These are phyloP conservation scores for Nesidiocoris tenuis DNA, from an alignment of 2,888 invertebrate species.

Conservation along the genomic window DNA sequence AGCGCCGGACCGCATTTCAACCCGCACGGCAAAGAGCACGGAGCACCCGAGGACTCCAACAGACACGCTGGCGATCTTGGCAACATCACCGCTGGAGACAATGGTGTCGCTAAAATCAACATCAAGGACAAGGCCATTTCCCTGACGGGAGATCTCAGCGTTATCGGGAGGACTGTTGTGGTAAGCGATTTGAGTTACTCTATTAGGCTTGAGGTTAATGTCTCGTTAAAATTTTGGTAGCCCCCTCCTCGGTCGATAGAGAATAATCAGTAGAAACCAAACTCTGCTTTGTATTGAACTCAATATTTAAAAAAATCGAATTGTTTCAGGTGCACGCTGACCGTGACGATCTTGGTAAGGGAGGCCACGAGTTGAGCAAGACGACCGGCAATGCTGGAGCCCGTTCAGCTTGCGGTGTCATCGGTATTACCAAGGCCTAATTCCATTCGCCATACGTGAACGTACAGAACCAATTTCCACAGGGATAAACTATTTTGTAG, in stretches of 20 bases:
- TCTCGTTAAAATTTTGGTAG: too few species aligned
- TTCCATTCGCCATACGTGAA: neutral
- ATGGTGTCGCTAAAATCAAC: constrained; percentile 67
- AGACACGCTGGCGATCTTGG: constrained; percentile 92
- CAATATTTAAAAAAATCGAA: too few species aligned
- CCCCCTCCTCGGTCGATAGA: too few species aligned
- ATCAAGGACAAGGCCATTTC: constrained; percentile 66
- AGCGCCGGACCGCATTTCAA: constrained; percentile 94
- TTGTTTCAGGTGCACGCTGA: constrained; percentile 76
- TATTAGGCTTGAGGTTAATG: too few species aligned
- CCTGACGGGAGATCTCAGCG: constrained; percentile 69
- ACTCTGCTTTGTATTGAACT: too few species aligned
- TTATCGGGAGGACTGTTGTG: constrained; percentile 63
- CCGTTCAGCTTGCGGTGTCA: constrained; percentile 84
- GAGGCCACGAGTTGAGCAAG: constrained; percentile 88
- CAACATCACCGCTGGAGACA: constrained; percentile 67
- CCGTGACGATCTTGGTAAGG: constrained; percentile 88
- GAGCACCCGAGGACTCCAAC: constrained; percentile 68
- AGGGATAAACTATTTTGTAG: neutral
- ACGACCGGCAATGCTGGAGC: constrained; percentile 94
- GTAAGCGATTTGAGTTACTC: constrained; percentile 44
- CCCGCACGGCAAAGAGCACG: constrained; percentile 77
- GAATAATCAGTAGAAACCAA: too few species aligned
- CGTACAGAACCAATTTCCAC: neutral
- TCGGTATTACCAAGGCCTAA: constrained; percentile 60